phyloP scores from a whole-genome alignment of 2,113 vertebrate species.

The Cochlearius cochlearius region DNA sequence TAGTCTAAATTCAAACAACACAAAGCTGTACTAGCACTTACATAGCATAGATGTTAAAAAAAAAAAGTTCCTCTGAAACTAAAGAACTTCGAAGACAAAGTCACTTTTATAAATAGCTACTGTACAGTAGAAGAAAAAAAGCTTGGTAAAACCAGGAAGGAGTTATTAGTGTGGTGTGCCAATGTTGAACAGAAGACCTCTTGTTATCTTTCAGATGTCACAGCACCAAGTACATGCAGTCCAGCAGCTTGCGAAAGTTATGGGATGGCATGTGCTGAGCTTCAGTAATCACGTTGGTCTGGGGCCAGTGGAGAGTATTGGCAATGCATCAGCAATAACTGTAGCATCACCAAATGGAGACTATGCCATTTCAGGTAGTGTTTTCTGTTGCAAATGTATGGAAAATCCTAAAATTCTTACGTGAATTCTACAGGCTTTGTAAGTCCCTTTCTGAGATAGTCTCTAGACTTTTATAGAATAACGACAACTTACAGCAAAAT shows the following conservation, averaged over 20 bases:
- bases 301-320: slow-evolving; percentile 92
- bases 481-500: background rate
- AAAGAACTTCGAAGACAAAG: background rate
- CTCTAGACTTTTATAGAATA: background rate
- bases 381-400: background rate
- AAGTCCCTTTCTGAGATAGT: background rate
- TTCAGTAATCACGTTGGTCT: slow-evolving; percentile 96
- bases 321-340: slow-evolving; percentile 93
- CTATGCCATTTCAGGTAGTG: slow-evolving; percentile 90
- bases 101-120: background rate
- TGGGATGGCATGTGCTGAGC: slow-evolving; percentile 98
- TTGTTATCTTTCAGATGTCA: slow-evolving; percentile 85
- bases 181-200: background rate
- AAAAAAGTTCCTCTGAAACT: background rate
- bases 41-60: background rate
- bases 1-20: background rate
- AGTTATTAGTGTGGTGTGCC: background rate
- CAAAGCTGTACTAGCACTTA: background rate
- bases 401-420: background rate
- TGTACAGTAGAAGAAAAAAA: background rate
- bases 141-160: background rate
- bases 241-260: slow-evolving; percentile 97
- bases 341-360: slow-evolving; percentile 93
- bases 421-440: background rate
- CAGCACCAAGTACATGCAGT: slow-evolving; percentile 98